Evolutionary conservation across 2,113 vertebrate species (phyloP).

Genomic region (Empidonax traillii): DNA sequence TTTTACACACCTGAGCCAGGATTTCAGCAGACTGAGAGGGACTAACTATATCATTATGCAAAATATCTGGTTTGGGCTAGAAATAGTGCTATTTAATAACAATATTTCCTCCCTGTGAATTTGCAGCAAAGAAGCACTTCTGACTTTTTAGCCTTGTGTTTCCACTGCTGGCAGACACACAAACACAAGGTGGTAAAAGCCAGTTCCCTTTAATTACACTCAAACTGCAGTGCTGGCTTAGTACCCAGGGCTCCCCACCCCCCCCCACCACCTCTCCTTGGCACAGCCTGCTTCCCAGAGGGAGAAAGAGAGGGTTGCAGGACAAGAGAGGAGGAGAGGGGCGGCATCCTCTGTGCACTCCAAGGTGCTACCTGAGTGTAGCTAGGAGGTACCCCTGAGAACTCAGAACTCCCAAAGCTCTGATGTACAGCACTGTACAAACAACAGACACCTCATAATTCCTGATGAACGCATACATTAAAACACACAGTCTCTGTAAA

Average conservation of each 20-base stretch:
- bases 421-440: background rate
- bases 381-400: accelerated
- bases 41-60: background rate
- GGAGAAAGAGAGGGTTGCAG: background rate
- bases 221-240: background rate
- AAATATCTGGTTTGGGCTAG: background rate
- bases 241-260: background rate
- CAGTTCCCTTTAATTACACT: background rate
- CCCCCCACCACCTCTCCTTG: background rate
- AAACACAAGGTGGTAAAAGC: background rate
- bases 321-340: background rate
- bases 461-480: background rate
- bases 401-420: background rate
- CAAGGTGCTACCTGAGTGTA: background rate
- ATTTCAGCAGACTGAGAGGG: background rate
- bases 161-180: background rate
- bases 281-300: background rate
- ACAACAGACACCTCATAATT: background rate
- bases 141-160: background rate
- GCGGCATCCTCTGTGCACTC: background rate
- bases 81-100: background rate
- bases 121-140: background rate
- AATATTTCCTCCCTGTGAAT: background rate
- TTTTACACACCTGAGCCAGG: background rate
- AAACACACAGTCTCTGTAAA: background rate